Base-by-base conservation (phyloP, 2,888 invertebrate species). In the Pseudanteris insignis region DNA sequence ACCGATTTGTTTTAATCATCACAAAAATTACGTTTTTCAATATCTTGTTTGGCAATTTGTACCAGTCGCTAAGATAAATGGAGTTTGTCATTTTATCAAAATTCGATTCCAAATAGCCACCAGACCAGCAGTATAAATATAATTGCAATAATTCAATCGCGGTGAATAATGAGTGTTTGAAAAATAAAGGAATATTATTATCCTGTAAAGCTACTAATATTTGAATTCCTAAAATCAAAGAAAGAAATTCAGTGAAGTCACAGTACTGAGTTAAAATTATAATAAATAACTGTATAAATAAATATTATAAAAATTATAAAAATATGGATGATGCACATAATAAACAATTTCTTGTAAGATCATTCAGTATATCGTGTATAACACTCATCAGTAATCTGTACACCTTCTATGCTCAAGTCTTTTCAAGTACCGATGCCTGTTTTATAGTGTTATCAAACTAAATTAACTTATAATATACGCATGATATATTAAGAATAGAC, bases 151-250 rank as follows among this genome's bases (percentile, higher is more conserved):
- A 11, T 1, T 53, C 48, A 6, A 64, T 14, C 2, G 4, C n/a
- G 9, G 46, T 30, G 14, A 62, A 62, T 11, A 55, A 40, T 2
- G 38, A 28, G 26, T 61, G 58, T 14, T 59, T 59, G 0, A 46
- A 13, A 21, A 62, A 21, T 32, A 55, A 25, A 18, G 38, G 37
- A 8, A 13, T 25, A 10, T 62, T 44, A 4, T 59, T 29, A 3
- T 58, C 51, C 5, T 2, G 3, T 8, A 64, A 30, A 25, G 46
- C 58, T 8, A 64, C 47, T 28, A 64, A 15, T 8, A 62, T 59
- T 34, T 62, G 61, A 21, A 64, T 47, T 4, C 64, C 64, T 64
- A 13, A 37, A 50, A 58, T 9, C n/a, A n/a, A n/a, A n/a, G n/a
- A n/a, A n/a, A 15, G 9, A 37, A 37, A 21, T n/a, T n/a, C n/a